Evolutionary conservation across 2,113 vertebrate genomes (phyloP).

Genomic region (Hucho hucho): DNA sequence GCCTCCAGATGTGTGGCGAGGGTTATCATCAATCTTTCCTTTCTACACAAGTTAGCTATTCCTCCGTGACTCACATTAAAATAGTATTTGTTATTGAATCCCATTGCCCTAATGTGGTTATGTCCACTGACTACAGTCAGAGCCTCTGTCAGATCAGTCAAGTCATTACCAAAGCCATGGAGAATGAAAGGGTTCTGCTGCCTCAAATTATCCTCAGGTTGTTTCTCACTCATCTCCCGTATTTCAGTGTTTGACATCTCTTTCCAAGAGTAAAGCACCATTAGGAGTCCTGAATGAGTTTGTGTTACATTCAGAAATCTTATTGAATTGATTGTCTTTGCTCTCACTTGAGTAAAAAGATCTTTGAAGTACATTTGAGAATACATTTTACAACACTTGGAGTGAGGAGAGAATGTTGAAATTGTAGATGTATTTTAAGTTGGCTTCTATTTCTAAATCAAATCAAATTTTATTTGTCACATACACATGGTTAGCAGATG

Average conservation of each 20-base stretch:
- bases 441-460: no score
- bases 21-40: neutral
- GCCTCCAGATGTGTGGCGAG: neutral
- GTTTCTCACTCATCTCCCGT: constrained; percentile 2
- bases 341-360: neutral
- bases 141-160: constrained; percentile 4
- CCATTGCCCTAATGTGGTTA: neutral
- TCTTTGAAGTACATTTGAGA: neutral
- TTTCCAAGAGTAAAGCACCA: neutral
- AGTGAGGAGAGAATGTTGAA: no score
- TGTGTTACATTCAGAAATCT: neutral
- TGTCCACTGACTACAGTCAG: no score
- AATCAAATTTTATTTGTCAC: no score
- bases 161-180: neutral
- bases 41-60: neutral
- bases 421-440: no score
- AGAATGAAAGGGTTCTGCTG: neutral
- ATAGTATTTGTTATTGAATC: neutral
- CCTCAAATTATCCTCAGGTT: neutral
- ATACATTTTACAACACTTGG: neutral
- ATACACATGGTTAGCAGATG: no score
- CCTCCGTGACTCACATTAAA: neutral
- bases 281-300: neutral
- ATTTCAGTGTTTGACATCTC: neutral
- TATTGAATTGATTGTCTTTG: neutral